Base-by-base conservation (phyloP, 2,797 vertebrate genomes). In the Bucorvus abyssinicus region DNA sequence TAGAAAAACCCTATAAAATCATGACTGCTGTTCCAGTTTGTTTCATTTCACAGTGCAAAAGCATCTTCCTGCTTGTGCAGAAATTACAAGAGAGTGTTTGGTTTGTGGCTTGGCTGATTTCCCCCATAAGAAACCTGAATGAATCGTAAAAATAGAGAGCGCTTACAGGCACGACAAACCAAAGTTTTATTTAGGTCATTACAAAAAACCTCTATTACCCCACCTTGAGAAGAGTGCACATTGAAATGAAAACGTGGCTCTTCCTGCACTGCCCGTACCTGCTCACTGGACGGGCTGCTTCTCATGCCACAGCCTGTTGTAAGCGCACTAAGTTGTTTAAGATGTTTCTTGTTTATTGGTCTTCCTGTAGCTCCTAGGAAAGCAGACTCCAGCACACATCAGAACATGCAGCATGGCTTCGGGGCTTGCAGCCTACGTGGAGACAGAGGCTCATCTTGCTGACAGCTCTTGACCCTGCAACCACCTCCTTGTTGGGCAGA, bases 401-500 rank as follows among this genome's bases (percentile, higher is more conserved):
- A 4, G 0, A 18, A 2, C 8, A 0, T 0, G 4, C n/a, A 3
- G 2, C 0, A 52, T 26, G 17, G 15, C n/a, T 24, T 20, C 1
- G 3, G 30, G 53, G 20, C 24, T 22, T 14, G 3, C 81, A 71
- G 65, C 10, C 2, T 21, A 1, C 29, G 2, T 0, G 1, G 40
- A 38, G 34, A 7, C 14, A 19, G 52, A 26, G 65, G 70, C 26
- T 75, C 30, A 0, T 1, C 38, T 30, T 5, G 2, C 3, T 13
- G 57, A 3, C 5, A 36, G 57, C 57, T 47, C 45, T 1, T 26
- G 16, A 2, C 23, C 55, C 57, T 19, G 29, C 55, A 9, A 3
- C n/a, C 27, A 6, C 1, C 55, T 70, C 65, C 53, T 7, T 19
- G 32, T 42, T 85, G 80, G 68, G 45, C 81, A 68, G 49, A 4